Base-by-base conservation (phyloP, 2,888 invertebrate genomes). In the Himalopsyche anomala region DNA sequence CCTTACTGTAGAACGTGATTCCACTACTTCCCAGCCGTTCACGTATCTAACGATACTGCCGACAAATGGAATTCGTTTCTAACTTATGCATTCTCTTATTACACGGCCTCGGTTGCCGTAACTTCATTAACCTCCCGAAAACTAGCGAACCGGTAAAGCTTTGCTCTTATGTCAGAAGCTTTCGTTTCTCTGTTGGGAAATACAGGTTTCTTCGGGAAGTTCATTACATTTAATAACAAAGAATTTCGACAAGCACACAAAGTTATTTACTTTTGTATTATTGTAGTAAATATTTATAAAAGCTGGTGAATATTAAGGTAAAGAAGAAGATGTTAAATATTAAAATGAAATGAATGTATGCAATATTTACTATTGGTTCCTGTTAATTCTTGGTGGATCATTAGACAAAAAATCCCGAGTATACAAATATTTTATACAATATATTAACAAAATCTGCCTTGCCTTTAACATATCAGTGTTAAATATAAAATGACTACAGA, bases 1-100 rank as follows among this genome's bases (percentile, higher is more conserved):
- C 74, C 74, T 74, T 36, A 28, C 74, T 36, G 74, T 74, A 74
- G 74, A 74, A 74, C 74, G 74, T 74, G 74, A 74, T 74, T 74
- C 74, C 38, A 74, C 74, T 74, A 74, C 38, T 74, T 12, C 74
- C 74, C 74, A 74, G 74, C 74, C 36, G 74, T 38, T 74, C 28
- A 36, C 74, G 74, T 74, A 74, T 74, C 74, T 45, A 80, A 81
- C 85, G 84, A 86, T 86, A 86, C 82, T 83, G 85, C 85, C 85
- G 69, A 74, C 83, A 88, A 86, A 86, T 88, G 86, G 85, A 86
- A 88, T 88, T 88, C 87, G 86, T 88, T 87, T 56, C 85, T 85
- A 81, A 85, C 82, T 87, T 86, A 88, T 86, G 87, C 86, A 86
- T 84, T 88, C 87, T 79, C 86, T 85, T 88, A 88, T 88, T 86